Percentiles rank a stretch among this genome's conserved stretches.
Evolutionary conservation across 1,140 invertebrate genomes (phyloP).

Genomic region (Ostrea edulis): DNA sequence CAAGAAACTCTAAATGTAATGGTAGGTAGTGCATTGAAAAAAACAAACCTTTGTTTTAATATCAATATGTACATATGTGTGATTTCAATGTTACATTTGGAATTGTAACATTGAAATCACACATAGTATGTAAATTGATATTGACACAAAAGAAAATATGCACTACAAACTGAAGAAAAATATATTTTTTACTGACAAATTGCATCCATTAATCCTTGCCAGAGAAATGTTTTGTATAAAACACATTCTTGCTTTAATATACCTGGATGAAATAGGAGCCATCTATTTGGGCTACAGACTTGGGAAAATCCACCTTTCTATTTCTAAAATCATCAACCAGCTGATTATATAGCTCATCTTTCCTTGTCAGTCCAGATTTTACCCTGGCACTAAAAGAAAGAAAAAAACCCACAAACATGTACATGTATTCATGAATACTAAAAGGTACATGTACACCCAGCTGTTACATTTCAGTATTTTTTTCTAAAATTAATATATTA

Average conservation of each 20-base stretch:
- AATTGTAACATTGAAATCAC: no score
- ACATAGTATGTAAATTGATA: neutral
- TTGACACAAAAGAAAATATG: neutral
- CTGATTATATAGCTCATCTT: neutral
- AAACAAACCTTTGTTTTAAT: no score
- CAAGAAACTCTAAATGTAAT: no score
- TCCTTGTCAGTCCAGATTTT: neutral
- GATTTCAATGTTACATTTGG: neutral
- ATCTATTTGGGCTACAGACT: neutral
- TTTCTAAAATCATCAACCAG: neutral
- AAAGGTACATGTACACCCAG: neutral
- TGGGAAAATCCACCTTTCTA: neutral
- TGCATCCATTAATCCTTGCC: neutral
- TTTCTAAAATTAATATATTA: neutral
- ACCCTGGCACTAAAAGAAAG: neutral
- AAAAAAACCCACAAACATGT: no score
- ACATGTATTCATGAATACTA: no score
- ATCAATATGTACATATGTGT: no score
- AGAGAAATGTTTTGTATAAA: no score
- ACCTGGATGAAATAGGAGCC: slow-evolving; percentile 13
- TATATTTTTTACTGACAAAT: neutral
- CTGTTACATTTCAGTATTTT: neutral
- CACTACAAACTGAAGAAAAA: neutral
- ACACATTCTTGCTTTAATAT: no score
- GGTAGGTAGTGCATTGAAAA: no score